Evolutionary conservation across 2,888 invertebrate species (phyloP), one percentile per base, ranked within the genome.

Genomic region (Osmoderma eremita): DNA sequence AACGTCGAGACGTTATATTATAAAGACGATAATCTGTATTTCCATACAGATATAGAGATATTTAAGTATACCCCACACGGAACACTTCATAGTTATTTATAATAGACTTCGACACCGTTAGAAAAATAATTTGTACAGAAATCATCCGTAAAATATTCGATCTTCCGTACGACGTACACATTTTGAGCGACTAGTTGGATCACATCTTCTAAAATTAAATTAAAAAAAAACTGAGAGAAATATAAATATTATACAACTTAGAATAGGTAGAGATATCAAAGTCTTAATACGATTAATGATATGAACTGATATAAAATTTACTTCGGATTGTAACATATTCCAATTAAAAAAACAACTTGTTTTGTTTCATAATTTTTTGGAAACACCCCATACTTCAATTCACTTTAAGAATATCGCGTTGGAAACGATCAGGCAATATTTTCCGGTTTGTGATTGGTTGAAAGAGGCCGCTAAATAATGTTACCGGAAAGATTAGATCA

Each of bases 141-240:
- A 66, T 58, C 58, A 49, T 61, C 51, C 65, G 36, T 39, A 54
- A 30, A 69, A 69, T 69, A 70, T 68, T 70, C 15, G 48, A 67
- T 65, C 69, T 72, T 70, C 69, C 39, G 51, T 50, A n/a, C n/a
- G 3, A 30, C 30, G 30, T 30, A 69, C 65, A 77, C 72, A 75
- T 76, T 30, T 30, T 77, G 77, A 80, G 78, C 77, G 81, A 81
- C 81, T 81, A 81, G 81, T 79, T 77, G 72, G 76, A 81, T 81
- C 81, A 81, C 81, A 79, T 78, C 78, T 78, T 77, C 78, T 78
- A 79, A 74, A 67, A 53, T 38, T 38, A 36, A 53, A 76, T 75
- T 76, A 76, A 70, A 70, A 63, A 67, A 70, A 70, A 63, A 67
- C 65, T 67, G 58, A 67, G 65, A 66, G 53, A 65, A 66, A 66